phyloP scores from a whole-genome alignment of 2,888 invertebrate species.

The Andrena camellia region DNA sequence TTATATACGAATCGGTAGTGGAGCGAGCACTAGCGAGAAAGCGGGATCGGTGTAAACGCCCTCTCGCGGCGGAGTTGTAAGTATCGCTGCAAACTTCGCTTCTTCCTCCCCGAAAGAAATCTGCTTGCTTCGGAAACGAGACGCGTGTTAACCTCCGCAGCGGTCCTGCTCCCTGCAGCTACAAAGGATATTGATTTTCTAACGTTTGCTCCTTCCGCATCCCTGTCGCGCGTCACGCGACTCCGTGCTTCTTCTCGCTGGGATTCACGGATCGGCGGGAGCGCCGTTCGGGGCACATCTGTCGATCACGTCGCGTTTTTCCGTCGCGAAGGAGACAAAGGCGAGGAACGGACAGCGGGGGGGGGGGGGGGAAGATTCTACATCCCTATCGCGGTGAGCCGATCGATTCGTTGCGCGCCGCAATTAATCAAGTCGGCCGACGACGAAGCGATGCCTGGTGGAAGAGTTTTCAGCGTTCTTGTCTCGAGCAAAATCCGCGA shows the following conservation, averaged over 20 bases:
- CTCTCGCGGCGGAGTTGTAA: no score
- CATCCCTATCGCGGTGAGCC: constrained; percentile 45
- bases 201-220: constrained; percentile 11
- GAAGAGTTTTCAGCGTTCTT: constrained; percentile 73
- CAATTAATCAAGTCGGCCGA: constrained; percentile 70
- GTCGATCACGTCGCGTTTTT: background rate
- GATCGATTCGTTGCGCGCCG: constrained; percentile 59
- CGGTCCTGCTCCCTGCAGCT: background rate
- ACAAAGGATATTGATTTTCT: constrained; percentile 39
- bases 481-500: constrained; percentile 79
- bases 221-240: background rate
- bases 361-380: background rate
- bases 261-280: constrained; percentile 13
- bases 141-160: constrained; percentile 1
- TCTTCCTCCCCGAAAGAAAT: no score
- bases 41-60: no score
- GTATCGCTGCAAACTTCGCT: no score
- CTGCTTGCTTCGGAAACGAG: background rate
- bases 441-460: constrained; percentile 64
- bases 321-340: background rate
- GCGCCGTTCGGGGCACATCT: background rate
- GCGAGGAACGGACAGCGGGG: background rate
- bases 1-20: no score
- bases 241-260: background rate
- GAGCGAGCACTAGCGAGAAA: no score